Conservation (phyloP, 2,797 vertebrate genomes). For the Tarsius wallacei region DNA sequence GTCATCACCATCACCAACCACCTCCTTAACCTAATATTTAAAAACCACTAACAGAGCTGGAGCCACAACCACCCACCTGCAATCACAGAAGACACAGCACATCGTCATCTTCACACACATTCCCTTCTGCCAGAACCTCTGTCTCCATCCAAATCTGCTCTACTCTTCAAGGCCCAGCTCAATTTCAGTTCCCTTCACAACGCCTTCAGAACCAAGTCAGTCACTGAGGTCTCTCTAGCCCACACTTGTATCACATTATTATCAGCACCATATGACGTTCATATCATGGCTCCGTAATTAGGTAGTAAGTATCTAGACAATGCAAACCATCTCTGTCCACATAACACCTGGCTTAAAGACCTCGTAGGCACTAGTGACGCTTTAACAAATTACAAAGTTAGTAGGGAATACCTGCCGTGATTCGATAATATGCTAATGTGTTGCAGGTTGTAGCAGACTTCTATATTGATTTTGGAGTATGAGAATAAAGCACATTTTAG, state of each 20-base stretch:
- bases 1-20: neutral
- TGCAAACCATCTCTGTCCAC: neutral
- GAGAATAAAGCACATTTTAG: neutral
- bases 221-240: neutral
- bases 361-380: neutral
- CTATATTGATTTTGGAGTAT: neutral
- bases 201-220: neutral
- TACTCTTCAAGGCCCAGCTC: neutral
- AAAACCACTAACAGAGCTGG: neutral
- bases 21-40: neutral
- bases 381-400: conserved; percentile 13
- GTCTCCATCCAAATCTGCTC: neutral
- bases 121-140: neutral
- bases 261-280: neutral
- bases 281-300: neutral
- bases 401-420: neutral
- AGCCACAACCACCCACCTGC: neutral
- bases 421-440: neutral
- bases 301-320: neutral
- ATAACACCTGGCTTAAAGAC: neutral
- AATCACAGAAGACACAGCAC: neutral
- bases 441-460: neutral
- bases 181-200: neutral
- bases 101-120: neutral
- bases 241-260: neutral